These are phyloP conservation scores for Halictus quadricinctus DNA, from an alignment of 2,888 invertebrate genomes.

Conservation along the genomic window DNA sequence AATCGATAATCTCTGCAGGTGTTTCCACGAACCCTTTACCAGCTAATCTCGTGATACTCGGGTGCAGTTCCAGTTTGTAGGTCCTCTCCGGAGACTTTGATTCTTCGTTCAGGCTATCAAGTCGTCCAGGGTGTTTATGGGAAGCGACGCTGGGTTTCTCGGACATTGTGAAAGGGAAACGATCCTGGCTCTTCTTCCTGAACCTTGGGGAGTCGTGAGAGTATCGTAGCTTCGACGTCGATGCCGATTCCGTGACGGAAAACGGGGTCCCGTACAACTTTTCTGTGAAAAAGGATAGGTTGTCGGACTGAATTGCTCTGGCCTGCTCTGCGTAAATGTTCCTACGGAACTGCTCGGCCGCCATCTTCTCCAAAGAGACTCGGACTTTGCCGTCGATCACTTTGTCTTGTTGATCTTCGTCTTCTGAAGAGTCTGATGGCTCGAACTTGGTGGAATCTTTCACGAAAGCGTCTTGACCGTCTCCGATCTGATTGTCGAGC, in stretches of 20 bases:
- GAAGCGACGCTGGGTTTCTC: slow-evolving; percentile 62
- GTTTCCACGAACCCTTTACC: slow-evolving; percentile 55
- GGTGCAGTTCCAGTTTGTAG: slow-evolving; percentile 62
- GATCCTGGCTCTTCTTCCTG: slow-evolving; percentile 66
- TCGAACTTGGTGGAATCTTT: neutral
- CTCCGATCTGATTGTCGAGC: slow-evolving; percentile 14
- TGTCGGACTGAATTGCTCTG: slow-evolving; percentile 38
- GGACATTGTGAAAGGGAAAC: slow-evolving; percentile 74
- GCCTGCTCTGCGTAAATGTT: slow-evolving; percentile 26
- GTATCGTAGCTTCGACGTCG: slow-evolving; percentile 46
- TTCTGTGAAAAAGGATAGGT: neutral
- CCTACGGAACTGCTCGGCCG: slow-evolving; percentile 48
- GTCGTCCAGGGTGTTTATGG: slow-evolving; percentile 24
- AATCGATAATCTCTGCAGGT: slow-evolving; percentile 57
- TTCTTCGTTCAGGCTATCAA: slow-evolving; percentile 16
- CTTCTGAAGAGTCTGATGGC: neutral
- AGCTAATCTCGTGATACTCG: slow-evolving; percentile 67
- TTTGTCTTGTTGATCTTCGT: neutral
- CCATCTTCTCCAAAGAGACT: slow-evolving; percentile 45
- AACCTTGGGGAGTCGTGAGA: slow-evolving; percentile 39
- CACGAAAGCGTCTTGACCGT: neutral
- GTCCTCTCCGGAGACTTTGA: slow-evolving; percentile 29
- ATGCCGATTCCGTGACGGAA: slow-evolving; percentile 27
- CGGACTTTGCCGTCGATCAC: slow-evolving; percentile 18
- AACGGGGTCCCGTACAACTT: slow-evolving; percentile 27